These are phyloP conservation scores for Tigriopus japonicus DNA, from an alignment of 1,140 invertebrate genomes.

Conservation along the genomic window DNA sequence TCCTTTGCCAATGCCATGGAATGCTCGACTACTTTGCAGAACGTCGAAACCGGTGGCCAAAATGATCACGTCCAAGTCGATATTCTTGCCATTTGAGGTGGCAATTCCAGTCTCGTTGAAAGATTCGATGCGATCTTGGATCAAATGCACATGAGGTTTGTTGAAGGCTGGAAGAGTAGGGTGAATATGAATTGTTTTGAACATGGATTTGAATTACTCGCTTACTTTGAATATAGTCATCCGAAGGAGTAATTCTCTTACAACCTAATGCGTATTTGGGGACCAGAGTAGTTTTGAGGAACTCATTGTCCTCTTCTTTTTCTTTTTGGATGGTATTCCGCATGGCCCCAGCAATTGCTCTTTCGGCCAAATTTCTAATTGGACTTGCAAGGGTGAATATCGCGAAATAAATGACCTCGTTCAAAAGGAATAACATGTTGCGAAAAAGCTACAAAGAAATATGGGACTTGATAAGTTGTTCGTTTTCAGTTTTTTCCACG, in stretches of 20 bases:
- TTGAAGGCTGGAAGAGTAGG: not conserved
- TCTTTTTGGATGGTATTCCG: too few relatives aligned
- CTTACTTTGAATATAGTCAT: not conserved
- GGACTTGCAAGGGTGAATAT: too few relatives aligned
- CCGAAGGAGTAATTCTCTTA: conserved; percentile 10
- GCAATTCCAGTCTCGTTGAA: not conserved
- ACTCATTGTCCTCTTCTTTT: too few relatives aligned
- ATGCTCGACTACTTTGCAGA: not conserved
- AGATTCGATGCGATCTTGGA: not conserved
- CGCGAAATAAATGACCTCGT: too few relatives aligned
- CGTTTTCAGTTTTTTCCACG: too few relatives aligned
- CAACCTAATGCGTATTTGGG: conserved; percentile 1
- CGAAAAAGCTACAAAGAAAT: too few relatives aligned
- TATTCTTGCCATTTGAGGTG: not conserved
- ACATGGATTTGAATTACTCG: not conserved
- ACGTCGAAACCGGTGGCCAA: not conserved
- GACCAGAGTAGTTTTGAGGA: not conserved
- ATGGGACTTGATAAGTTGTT: too few relatives aligned
- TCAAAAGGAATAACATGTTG: too few relatives aligned
- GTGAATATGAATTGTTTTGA: not conserved
- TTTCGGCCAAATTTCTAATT: too few relatives aligned
- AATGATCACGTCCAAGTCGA: not conserved
- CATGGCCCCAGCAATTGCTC: too few relatives aligned
- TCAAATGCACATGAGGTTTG: not conserved
- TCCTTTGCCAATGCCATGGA: not conserved